Evolutionary conservation across 1,140 invertebrate genomes (phyloP), one percentile per base, ranked within the genome.

Genomic region (Drosophila watanabei): DNA sequence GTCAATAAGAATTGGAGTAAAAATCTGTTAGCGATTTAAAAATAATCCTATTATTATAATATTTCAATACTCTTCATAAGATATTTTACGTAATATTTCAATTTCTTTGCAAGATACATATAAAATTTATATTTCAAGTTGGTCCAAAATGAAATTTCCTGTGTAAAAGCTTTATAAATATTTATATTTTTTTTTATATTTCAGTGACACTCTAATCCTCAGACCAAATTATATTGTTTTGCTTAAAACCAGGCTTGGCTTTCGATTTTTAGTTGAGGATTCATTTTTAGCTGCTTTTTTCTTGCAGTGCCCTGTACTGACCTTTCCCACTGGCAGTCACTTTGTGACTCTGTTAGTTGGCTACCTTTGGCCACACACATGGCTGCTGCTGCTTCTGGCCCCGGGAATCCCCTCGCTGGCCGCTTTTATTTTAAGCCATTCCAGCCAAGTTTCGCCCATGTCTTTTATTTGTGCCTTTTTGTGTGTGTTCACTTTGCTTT

Each of bases 341-440:
- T 89, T 88, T 89, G 85, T 88, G 78, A 85, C 81, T 85, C 65
- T 75, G 69, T 84, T 85, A 75, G 75, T 59, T 84, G 78, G 77
- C 78, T 61, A 88, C 85, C 85, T 88, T 89, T 88, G 86, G 49
- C 73, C 70, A 62, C 54, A 62, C 64, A 69, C 64, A 69, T 45
- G 37, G 28, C 70, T 30, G 7, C 41, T 16, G 48, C 45, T 14
- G 6, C 32, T 11, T 43, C 11, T 33, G 51, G n/a, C 30, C 51
- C 49, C 9, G 45, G 45, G 28, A 61, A 32, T 18, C 70, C 65
- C 49, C 35, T 32, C 24, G 49, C 33, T 39, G 39, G 37, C 2
- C 63, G 56, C 30, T 54, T 61, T 71, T 77, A 79, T 63, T 79
- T 71, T 63, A 79, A 71, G 65, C 75, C 75, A 62, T 52, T 28